Conservation (phyloP, 2,113 vertebrate species). For the Gila orcuttii region DNA sequence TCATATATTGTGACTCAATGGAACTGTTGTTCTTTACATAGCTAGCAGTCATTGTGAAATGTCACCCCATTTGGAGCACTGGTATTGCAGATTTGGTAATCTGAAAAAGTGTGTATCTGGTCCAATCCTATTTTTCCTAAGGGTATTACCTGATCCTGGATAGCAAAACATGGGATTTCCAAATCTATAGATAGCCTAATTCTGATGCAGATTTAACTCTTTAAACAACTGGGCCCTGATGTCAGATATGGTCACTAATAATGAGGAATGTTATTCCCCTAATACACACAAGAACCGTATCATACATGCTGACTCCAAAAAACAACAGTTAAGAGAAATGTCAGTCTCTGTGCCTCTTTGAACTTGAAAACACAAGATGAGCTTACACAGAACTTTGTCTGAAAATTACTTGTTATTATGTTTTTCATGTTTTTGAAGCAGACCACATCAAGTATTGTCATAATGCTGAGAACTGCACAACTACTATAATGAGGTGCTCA, state of each 20-base stretch:
- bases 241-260: not conserved
- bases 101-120: no score
- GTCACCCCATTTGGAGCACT: no score
- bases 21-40: no score
- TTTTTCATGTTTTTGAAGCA: not conserved
- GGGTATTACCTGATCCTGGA: no score
- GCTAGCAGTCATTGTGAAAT: no score
- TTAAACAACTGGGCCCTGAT: not conserved
- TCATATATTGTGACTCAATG: no score
- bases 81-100: no score
- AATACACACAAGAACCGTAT: not conserved
- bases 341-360: not conserved
- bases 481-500: not conserved
- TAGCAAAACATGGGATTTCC: no score
- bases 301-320: not conserved
- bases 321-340: not conserved
- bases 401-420: not conserved
- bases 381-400: not conserved
- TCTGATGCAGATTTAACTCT: no score
- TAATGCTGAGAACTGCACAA: not conserved
- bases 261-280: not conserved
- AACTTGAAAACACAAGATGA: not conserved
- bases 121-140: no score
- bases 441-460: not conserved
- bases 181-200: no score